Base-by-base conservation (phyloP, 2,113 vertebrate genomes). In the Phaethon lepturus region DNA sequence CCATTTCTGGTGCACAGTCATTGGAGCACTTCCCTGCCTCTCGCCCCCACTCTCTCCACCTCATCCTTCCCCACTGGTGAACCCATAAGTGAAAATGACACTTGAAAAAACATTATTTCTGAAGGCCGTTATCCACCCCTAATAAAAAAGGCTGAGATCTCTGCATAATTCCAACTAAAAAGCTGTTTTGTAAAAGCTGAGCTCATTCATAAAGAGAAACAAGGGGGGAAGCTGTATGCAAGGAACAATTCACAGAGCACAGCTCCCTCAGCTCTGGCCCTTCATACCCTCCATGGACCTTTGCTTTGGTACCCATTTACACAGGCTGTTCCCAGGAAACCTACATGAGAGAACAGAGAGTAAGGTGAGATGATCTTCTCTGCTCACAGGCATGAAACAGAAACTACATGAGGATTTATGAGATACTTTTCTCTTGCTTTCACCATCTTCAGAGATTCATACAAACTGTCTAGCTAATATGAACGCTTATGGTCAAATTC, bases 401-500 rank as follows among this genome's bases (percentile, higher is more conserved):
- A 88, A 93, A 86, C 25, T 72, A 59, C 4, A 1, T 42, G 38
- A 93, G 25, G 45, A 93, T 95, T 89, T 89, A 52, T 24, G 12
- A 64, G 33, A 66, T 50, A 49, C 31, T 67, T 81, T 73, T 87
- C 71, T 69, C 25, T 93, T 87, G 58, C 28, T 89, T 91, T 95
- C 76, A 82, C 66, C 49, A 47, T 91, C 84, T 78, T 79, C 66
- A 58, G n/a, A 84, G 62, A 78, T 62, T 79, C 66, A 79, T 78
- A 74, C 38, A 56, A 78, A 81, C 69, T 82, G 15, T 76, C 49
- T 69, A 66, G 58, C 31, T 82, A 56, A 42, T 76, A 62, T 75
- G 78, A 91, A 66, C 76, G 38, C 31, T 91, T 38, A 69, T 74
- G 74, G 81, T 45, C 84, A 95, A 91, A 97, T 96, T 95, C 96